phyloP scores from a whole-genome alignment of 2,888 invertebrate genomes.

The Stenodera caucasica region DNA sequence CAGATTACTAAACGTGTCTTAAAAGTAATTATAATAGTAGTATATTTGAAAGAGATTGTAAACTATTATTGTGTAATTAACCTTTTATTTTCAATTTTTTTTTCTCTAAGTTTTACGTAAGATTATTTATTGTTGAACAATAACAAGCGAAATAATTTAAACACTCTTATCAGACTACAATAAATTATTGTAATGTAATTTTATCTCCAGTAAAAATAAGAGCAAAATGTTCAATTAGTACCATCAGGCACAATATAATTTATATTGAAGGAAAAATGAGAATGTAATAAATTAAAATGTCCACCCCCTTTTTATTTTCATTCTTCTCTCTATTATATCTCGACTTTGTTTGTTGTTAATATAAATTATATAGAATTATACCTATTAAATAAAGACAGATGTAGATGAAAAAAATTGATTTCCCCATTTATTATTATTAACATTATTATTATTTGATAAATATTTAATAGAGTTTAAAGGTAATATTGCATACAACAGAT shows the following conservation, averaged over 20 bases:
- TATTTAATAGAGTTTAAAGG: conserved; percentile 9
- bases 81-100: background rate
- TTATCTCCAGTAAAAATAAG: background rate
- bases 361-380: no score
- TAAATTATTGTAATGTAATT: background rate
- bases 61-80: background rate
- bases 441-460: conserved; percentile 14
- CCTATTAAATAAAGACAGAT: conserved; percentile 17
- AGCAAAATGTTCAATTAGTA: background rate
- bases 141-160: background rate
- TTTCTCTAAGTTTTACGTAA: background rate
- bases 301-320: background rate
- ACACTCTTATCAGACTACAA: conserved; percentile 1
- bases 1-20: no score
- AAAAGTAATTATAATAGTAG: no score
- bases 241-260: background rate
- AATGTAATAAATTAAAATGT: conserved; percentile 3
- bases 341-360: no score
- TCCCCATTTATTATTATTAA: no score
- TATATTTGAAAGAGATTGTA: background rate
- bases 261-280: background rate
- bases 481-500: conserved; percentile 29
- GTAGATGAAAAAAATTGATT: conserved; percentile 15
- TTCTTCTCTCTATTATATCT: no score
- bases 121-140: background rate